A percentile compares a stretch with the other conserved stretches of the same genome.
Conservation (phyloP, 2,113 vertebrate species). For the Periophthalmus modestus region DNA sequence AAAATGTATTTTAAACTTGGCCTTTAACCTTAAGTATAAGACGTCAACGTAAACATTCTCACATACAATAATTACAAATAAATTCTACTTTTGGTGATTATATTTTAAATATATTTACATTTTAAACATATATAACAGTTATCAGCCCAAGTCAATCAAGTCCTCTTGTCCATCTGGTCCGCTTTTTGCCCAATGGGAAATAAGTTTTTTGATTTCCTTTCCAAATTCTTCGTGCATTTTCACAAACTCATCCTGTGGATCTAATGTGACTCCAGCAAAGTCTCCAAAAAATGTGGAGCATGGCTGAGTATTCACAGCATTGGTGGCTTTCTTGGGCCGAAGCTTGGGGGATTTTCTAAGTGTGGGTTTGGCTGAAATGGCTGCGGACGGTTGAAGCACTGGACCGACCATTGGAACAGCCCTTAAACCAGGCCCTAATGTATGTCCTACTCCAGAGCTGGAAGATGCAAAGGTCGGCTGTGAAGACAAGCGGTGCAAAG, state of each 20-base stretch:
- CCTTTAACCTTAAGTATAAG: neutral
- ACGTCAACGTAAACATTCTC: constrained; percentile 2
- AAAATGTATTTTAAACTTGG: neutral
- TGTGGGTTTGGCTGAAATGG: constrained; percentile 32
- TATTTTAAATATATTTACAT: constrained; percentile 9
- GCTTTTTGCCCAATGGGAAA: constrained; percentile 55
- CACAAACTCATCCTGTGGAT: constrained; percentile 60
- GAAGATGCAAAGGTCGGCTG: neutral
- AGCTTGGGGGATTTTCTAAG: constrained; percentile 69
- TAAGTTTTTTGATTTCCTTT: constrained; percentile 70
- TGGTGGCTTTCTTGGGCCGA: constrained; percentile 61
- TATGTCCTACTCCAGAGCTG: constrained; percentile 10
- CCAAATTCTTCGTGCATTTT: constrained; percentile 75
- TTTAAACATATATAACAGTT: neutral
- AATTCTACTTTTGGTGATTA: neutral
- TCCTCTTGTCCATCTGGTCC: constrained; percentile 27
- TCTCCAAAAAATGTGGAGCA: constrained; percentile 33
- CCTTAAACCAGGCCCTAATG: constrained; percentile 10
- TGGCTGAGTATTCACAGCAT: constrained; percentile 37
- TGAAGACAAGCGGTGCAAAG: neutral
- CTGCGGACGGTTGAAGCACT: constrained; percentile 29
- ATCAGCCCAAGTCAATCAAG: constrained; percentile 68
- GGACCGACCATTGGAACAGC: constrained; percentile 17
- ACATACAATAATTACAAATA: constrained; percentile 5
- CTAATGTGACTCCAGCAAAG: constrained; percentile 13